phyloP scores from a whole-genome alignment of 2,888 invertebrate species.

The Acutogordius australiensis region DNA sequence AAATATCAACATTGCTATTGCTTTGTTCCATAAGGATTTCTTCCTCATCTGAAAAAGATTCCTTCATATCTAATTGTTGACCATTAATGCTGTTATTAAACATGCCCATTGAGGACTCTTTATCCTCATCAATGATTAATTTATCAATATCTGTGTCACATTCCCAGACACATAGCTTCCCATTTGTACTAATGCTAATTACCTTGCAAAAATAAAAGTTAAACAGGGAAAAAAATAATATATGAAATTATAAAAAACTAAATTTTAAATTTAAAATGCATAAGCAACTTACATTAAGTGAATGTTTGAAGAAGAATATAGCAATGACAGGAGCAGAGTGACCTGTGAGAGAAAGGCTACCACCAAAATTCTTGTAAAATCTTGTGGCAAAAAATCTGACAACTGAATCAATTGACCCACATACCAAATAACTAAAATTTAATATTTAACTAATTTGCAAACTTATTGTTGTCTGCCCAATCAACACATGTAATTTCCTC shows the following conservation, averaged over 20 bases:
- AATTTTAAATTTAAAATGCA: constrained; percentile 32
- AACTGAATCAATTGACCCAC: background rate
- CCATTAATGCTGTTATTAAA: too few species aligned
- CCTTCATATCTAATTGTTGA: too few species aligned
- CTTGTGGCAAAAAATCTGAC: background rate
- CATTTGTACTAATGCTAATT: constrained; percentile 33
- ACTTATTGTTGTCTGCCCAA: constrained; percentile 69
- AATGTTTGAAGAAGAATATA: background rate
- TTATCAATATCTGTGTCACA: constrained; percentile 43
- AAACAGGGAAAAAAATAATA: too few species aligned
- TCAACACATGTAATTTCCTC: constrained; percentile 57
- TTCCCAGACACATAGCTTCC: constrained; percentile 55
- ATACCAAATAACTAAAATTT: background rate
- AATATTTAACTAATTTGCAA: background rate
- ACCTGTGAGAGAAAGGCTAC: background rate
- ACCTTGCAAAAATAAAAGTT: background rate
- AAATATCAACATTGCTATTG: too few species aligned
- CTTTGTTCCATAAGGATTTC: too few species aligned
- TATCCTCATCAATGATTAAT: constrained; percentile 25
- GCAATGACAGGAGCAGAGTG: background rate
- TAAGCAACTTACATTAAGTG: background rate
- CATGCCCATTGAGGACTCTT: constrained; percentile 19
- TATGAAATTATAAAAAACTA: background rate
- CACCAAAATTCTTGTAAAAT: constrained; percentile 4
- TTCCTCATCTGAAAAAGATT: too few species aligned